Evolutionary conservation across 2,113 vertebrate genomes (phyloP), one percentile per base, ranked within the genome.

Genomic region (Camarhynchus parvulus): DNA sequence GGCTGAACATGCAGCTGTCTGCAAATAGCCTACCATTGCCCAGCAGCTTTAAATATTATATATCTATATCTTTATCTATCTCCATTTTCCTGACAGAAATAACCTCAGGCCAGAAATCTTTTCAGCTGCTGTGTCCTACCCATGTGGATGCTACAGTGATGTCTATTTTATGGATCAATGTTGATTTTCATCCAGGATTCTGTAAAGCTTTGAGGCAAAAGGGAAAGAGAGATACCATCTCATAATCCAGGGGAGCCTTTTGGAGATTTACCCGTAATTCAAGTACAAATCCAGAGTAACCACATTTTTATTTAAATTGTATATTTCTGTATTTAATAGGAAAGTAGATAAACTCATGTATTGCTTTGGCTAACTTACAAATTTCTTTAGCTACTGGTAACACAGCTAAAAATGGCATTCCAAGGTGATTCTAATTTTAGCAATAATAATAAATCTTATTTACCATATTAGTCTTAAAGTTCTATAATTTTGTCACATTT

Each of bases 11-110:
- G 75, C 82, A 94, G 86, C 84, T 95, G 86, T 64, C 92, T 81
- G 47, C 59, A 56, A 87, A 89, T 5, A 83, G 90, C 47, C 91
- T 83, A 70, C 63, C 83, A 33, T 19, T 80, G 89, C 74, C 83
- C 94, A 83, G 83, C 28, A 93, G 83, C 82, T 85, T 92, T 78
- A 92, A 86, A 67, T 90, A 83, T 59, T 42, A 52, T 73, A 33
- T 70, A n/a, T 72, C 19, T 73, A 5, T 63, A 87, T 87, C 61
- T 87, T 85, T 82, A 64, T 95, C 73, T 72, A 91, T 67, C 83
- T 95, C 91, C 72, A 93, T 95, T 97, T 97, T 91, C 86, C 69
- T 92, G 68, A 83, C 94, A 95, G 78, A 91, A 41, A 74, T 76
- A 95, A 89, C 59, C 11, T 1, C 50, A 70, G 75, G 73, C 76